These are phyloP conservation scores for Heterotilapia buettikoferi DNA, from an alignment of 2,113 vertebrate genomes.

Conservation along the genomic window DNA sequence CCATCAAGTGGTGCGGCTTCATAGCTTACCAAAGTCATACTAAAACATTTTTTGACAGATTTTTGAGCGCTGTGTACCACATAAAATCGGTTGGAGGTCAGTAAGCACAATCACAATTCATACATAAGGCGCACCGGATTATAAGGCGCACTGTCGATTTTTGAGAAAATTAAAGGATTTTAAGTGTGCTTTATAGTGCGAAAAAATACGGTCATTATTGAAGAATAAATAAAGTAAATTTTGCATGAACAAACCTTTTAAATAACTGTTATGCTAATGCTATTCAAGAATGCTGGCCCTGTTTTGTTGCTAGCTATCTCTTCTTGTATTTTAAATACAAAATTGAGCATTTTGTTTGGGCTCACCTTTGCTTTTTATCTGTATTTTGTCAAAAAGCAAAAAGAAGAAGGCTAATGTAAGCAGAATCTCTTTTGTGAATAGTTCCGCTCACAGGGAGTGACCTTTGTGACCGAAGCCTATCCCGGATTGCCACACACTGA, in stretches of 20 bases:
- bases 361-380: background rate
- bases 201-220: fast-evolving
- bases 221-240: background rate
- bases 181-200: background rate
- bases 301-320: background rate
- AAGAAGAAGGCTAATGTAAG: background rate
- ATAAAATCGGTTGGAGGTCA: background rate
- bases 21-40: background rate
- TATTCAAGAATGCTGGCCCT: background rate
- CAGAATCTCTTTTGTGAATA: background rate
- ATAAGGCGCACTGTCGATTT: background rate
- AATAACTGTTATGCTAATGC: background rate
- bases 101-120: background rate
- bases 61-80: background rate
- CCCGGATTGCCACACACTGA: slow-evolving; percentile 40
- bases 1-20: background rate
- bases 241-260: background rate
- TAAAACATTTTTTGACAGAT: background rate
- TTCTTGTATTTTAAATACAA: background rate
- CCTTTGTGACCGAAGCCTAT: slow-evolving; percentile 13
- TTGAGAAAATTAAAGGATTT: background rate
- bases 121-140: background rate
- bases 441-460: background rate
- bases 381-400: background rate
- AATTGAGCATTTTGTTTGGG: background rate